Percentiles rank a stretch among this genome's conserved stretches.
These are phyloP conservation scores for Alectoris magna DNA, from an alignment of 2,797 vertebrate genomes.

Conservation along the genomic window DNA sequence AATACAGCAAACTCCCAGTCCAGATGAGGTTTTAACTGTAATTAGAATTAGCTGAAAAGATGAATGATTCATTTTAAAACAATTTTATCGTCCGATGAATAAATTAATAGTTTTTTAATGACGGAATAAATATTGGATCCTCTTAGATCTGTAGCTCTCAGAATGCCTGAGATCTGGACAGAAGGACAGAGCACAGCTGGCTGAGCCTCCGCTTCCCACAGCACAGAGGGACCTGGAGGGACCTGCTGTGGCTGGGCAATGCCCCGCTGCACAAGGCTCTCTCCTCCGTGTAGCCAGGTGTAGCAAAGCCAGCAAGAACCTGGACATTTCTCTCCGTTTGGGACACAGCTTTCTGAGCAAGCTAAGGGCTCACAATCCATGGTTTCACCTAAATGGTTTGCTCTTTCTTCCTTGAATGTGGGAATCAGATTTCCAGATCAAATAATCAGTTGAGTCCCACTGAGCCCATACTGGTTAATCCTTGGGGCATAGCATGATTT, in stretches of 20 bases:
- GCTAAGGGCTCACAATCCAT: background rate
- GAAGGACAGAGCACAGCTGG: background rate
- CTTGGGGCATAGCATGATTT: background rate
- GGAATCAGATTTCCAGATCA: background rate
- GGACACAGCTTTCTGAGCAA: background rate
- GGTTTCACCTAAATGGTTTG: background rate
- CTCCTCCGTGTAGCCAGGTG: accelerated
- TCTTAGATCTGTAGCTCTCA: background rate
- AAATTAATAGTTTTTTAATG: slow-evolving; percentile 42
- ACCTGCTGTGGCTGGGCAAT: background rate
- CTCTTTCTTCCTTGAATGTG: background rate
- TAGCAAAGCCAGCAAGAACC: background rate
- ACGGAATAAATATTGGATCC: slow-evolving; percentile 43
- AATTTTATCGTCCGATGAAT: slow-evolving; percentile 50
- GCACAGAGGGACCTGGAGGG: background rate
- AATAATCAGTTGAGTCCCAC: accelerated
- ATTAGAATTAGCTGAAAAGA: slow-evolving; percentile 72
- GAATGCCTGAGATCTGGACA: background rate
- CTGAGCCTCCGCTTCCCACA: accelerated
- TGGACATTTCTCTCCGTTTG: background rate
- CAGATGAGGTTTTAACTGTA: slow-evolving; percentile 47
- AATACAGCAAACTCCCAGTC: slow-evolving; percentile 53
- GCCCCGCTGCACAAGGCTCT: background rate
- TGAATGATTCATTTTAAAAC: slow-evolving; percentile 60
- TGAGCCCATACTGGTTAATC: background rate